A percentile compares a stretch with the other conserved stretches of the same genome.
Conservation (phyloP, 2,888 invertebrate genomes). For the Scaptomyza reducta region DNA sequence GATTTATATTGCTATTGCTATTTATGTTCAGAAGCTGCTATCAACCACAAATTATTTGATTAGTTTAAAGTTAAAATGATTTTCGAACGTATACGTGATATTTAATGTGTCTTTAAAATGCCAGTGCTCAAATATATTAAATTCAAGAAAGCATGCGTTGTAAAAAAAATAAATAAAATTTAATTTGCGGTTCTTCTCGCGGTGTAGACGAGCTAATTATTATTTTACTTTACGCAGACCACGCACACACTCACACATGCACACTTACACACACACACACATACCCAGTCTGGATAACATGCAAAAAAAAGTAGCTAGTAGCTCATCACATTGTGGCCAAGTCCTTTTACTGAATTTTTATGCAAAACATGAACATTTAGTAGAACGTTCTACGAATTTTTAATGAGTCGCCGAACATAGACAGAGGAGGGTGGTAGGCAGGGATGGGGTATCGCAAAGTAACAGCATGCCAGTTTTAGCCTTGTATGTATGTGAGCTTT, state of each 20-base stretch:
- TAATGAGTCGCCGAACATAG: slow-evolving; percentile 68
- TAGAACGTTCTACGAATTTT: slow-evolving; percentile 81
- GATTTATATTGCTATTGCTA: slow-evolving; percentile 71
- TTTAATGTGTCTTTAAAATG: not conserved
- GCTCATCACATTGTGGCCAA: slow-evolving; percentile 51
- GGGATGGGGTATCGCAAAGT: not conserved
- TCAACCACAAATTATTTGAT: slow-evolving; percentile 59
- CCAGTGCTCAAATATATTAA: slow-evolving; percentile 7
- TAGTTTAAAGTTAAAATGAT: slow-evolving; percentile 27
- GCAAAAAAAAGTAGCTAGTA: slow-evolving; percentile 26
- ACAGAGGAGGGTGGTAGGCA: not conserved
- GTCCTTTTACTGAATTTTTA: slow-evolving; percentile 72
- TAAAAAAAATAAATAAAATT: slow-evolving; percentile 34
- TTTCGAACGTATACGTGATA: not conserved
- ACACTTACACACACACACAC: slow-evolving; percentile 8
- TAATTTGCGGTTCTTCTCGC: slow-evolving; percentile 37
- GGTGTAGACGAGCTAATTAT: slow-evolving; percentile 54
- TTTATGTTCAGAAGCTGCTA: slow-evolving; percentile 35
- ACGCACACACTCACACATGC: slow-evolving; percentile 13
- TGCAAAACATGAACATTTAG: slow-evolving; percentile 83
- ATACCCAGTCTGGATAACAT: slow-evolving; percentile 3
- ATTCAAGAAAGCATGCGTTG: slow-evolving; percentile 22
- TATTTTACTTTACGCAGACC: slow-evolving; percentile 29
- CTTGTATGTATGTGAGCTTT: slow-evolving; percentile 50
- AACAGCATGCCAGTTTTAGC: slow-evolving; percentile 20